Base-by-base conservation (phyloP, 2,113 vertebrate species). In the Callipepla squamata region DNA sequence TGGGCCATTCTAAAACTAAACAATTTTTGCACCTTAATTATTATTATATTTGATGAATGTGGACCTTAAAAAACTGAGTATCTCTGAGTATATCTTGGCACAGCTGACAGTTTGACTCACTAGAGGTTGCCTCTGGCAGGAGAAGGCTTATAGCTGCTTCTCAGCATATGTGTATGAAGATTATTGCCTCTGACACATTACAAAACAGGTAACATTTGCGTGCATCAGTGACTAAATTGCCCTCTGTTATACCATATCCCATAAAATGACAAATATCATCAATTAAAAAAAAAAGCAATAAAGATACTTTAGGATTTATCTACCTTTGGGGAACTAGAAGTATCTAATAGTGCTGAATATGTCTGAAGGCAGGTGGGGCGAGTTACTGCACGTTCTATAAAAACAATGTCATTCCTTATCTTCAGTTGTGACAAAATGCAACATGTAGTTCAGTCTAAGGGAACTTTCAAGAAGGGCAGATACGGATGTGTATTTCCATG, bases 161-260 rank as follows among this genome's bases (percentile, higher is more conserved):
- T 95, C 90, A 96, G 90, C 87, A 58, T 79, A 75, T 95, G 88
- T 93, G 88, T 86, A 86, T 86, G 79, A 26, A 85, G 90, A 92
- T 96, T 96, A 95, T 95, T 95, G 82, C 90, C 93, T 94, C 93
- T 96, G 94, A 95, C 23, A 47, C 94, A 2, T 75, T 92, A 87
- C 92, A 93, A 93, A 95, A 96, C 95, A 94, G 94, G 95, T 96
- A 96, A 87, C 90, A 86, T 95, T 95, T 90, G 93, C 92, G 92
- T 94, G 93, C 95, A 95, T 95, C 93, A 93, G n/a, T 95, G 94
- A 66, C 85, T 96, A 96, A 96, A 96, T 94, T 96, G 92, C 88
- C 75, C 89, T 94, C 94, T 90, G 80, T 96, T 95, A 94, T 90
- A 88, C 77, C 66, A 68, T 90, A 94, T 94, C 77, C 76, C 94